Conservation (phyloP, 2,888 invertebrate genomes). For the Mellilla xanthometata region DNA sequence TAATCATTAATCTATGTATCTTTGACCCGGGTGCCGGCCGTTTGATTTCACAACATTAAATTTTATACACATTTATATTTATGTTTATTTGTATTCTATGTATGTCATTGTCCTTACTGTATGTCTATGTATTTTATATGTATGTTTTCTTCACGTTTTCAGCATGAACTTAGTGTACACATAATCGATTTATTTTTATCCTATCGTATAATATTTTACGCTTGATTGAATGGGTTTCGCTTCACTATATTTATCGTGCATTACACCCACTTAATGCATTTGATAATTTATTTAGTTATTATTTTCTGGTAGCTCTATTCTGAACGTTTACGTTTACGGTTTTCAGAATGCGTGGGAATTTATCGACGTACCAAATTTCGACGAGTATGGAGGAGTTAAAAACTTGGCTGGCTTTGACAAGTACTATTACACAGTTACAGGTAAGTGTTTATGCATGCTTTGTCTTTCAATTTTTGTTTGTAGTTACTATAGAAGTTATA, state of each 20-base stretch:
- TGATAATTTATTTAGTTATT: constrained; percentile 1
- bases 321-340: constrained; percentile 9
- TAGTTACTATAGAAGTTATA: no score
- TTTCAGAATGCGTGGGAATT: constrained; percentile 85
- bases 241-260: constrained; percentile 6
- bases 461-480: background rate
- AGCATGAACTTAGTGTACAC: constrained; percentile 9
- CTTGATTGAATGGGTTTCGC: constrained; percentile 18
- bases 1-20: constrained; percentile 28
- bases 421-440: constrained; percentile 64
- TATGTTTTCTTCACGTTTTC: constrained; percentile 11
- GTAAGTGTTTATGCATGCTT: constrained; percentile 57
- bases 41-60: constrained; percentile 6
- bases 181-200: constrained; percentile 4
- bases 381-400: constrained; percentile 72
- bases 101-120: constrained; percentile 6
- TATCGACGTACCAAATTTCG: constrained; percentile 60
- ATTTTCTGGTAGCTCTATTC: background rate
- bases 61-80: constrained; percentile 12
- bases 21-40: constrained; percentile 21
- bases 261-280: constrained; percentile 7
- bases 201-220: constrained; percentile 8
- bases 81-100: constrained; percentile 14
- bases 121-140: constrained; percentile 7
- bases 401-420: constrained; percentile 85